phyloP scores from a whole-genome alignment of 2,797 vertebrate species.

The Tiaroga cobitis region DNA sequence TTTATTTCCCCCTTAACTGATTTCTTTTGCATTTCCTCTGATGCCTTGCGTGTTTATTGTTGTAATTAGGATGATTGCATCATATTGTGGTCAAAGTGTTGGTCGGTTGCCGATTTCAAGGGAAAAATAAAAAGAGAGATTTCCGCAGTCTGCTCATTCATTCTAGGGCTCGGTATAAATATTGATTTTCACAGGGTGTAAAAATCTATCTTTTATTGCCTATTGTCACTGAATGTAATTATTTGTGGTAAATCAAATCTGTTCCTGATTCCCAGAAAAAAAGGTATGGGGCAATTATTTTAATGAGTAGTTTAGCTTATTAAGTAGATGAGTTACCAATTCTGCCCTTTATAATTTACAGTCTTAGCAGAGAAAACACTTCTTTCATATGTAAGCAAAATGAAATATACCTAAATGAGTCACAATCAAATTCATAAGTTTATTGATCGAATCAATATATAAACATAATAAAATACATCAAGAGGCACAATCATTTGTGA shows the following conservation, averaged over 20 bases:
- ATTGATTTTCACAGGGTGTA: background rate
- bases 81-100: slow-evolving; percentile 68
- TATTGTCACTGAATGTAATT: background rate
- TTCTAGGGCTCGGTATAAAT: background rate
- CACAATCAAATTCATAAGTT: background rate
- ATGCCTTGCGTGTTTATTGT: slow-evolving; percentile 64
- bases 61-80: slow-evolving; percentile 68
- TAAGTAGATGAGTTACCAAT: background rate
- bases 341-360: background rate
- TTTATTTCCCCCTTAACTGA: slow-evolving; percentile 43
- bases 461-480: background rate
- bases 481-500: background rate
- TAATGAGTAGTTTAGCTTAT: background rate
- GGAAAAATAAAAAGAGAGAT: slow-evolving; percentile 69
- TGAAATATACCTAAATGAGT: background rate
- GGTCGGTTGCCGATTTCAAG: slow-evolving; percentile 70
- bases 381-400: background rate
- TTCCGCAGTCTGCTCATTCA: slow-evolving; percentile 21
- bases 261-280: background rate
- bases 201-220: background rate
- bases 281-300: background rate
- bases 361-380: background rate
- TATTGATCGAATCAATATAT: background rate
- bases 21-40: slow-evolving; percentile 58
- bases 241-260: background rate